Conservation (phyloP, 2,797 vertebrate species). For the Anas bahamensis region DNA sequence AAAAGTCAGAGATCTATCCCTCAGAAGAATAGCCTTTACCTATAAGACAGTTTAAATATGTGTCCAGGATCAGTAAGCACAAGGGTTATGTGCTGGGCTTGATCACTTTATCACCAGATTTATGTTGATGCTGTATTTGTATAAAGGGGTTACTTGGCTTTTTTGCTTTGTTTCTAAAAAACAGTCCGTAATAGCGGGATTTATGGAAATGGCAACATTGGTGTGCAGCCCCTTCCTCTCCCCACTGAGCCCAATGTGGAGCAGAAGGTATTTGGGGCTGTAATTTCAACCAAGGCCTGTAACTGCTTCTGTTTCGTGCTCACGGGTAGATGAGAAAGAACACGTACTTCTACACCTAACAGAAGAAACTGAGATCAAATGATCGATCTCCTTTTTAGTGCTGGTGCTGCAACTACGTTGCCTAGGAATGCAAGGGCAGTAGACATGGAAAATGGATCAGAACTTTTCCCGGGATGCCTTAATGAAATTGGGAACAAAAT, state of each 20-base stretch:
- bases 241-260: neutral
- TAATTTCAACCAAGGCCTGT: neutral
- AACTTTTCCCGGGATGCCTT: neutral
- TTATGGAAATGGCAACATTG: neutral
- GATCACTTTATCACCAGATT: neutral
- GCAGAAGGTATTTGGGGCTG: neutral
- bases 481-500: neutral
- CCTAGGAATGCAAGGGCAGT: neutral
- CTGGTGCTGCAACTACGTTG: neutral
- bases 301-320: neutral
- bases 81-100: neutral
- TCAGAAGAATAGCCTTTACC: neutral
- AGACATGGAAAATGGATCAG: neutral
- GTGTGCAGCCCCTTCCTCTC: neutral
- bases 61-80: neutral
- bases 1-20: neutral
- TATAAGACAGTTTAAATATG: neutral
- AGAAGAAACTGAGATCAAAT: conserved; percentile 9
- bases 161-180: neutral
- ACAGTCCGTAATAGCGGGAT: fast-evolving
- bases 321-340: neutral
- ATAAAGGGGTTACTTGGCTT: neutral
- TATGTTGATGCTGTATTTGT: neutral
- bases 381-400: neutral
- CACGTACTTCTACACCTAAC: neutral